Evolutionary conservation across 2,797 vertebrate genomes (phyloP).

Genomic region (Monodelphis domestica): DNA sequence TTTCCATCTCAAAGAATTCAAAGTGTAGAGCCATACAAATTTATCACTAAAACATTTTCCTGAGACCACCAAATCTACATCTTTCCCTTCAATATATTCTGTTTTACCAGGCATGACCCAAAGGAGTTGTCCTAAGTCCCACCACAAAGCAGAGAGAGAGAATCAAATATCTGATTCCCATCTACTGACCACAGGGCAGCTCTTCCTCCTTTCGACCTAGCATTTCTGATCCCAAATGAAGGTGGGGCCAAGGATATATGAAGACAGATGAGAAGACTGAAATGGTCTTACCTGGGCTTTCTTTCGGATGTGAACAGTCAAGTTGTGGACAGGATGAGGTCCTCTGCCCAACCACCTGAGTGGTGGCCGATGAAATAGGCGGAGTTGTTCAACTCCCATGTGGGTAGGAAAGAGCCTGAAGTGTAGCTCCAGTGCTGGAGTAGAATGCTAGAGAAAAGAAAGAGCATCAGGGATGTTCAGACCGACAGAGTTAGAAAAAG

Average conservation of each 20-base stretch:
- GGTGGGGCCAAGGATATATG: background rate
- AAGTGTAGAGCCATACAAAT: background rate
- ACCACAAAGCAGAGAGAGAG: background rate
- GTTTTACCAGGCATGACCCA: background rate
- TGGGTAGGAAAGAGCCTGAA: slow-evolving; percentile 96
- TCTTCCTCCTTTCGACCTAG: background rate
- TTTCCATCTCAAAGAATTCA: background rate
- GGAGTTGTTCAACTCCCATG: slow-evolving; percentile 96
- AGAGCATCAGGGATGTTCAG: rapidly evolving
- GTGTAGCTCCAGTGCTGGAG: slow-evolving; percentile 93
- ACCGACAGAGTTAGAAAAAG: background rate
- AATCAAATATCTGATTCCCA: background rate
- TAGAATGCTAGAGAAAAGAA: slow-evolving; percentile 89
- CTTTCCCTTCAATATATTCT: background rate
- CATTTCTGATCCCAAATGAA: background rate
- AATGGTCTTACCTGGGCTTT: slow-evolving; percentile 91
- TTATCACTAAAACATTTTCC: background rate
- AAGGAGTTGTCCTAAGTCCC: background rate
- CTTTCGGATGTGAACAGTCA: slow-evolving; percentile 96
- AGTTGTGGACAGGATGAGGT: slow-evolving; percentile 90
- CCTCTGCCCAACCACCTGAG: slow-evolving; percentile 95
- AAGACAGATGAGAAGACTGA: background rate
- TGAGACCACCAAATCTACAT: background rate
- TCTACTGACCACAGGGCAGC: background rate
- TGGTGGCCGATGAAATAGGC: slow-evolving; percentile 91